Conservation (phyloP, 2,797 vertebrate genomes). For the Acanthurus tractus region DNA sequence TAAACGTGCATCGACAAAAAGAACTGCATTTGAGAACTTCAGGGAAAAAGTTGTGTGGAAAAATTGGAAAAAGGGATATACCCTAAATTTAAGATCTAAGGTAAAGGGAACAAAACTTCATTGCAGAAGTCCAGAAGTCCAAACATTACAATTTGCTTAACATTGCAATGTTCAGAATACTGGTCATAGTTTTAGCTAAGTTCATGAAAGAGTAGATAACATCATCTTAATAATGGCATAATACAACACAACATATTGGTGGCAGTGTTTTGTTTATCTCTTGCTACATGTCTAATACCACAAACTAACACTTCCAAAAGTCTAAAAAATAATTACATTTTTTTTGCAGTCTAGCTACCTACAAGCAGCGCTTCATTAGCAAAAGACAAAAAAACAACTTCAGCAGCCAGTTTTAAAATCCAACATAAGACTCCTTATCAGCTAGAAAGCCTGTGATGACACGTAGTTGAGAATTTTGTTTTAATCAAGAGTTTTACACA, state of each 20-base stretch:
- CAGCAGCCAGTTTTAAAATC: conserved; percentile 18
- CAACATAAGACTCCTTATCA: background rate
- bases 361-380: conserved; percentile 35
- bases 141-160: conserved; percentile 3
- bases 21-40: conserved; percentile 43
- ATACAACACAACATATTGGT: conserved; percentile 35
- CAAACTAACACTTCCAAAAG: conserved; percentile 12
- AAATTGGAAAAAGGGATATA: conserved; percentile 6
- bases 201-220: conserved; percentile 5
- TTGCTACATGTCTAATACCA: conserved; percentile 29
- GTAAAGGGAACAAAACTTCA: background rate
- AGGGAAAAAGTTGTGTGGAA: background rate
- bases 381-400: conserved; percentile 33
- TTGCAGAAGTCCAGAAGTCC: background rate
- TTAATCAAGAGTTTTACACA: conserved; percentile 35
- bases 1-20: conserved; percentile 52
- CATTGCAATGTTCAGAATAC: background rate
- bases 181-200: background rate
- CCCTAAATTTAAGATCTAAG: conserved; percentile 2
- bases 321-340: conserved; percentile 12
- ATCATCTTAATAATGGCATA: conserved; percentile 35
- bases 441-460: conserved; percentile 17
- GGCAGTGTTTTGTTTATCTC: conserved; percentile 45
- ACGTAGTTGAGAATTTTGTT: conserved; percentile 16
- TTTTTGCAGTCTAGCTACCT: conserved; percentile 12